A percentile compares a stretch with the other conserved stretches of the same genome.
Evolutionary conservation across 2,113 vertebrate genomes (phyloP).

Genomic region (Alligator sinensis): DNA sequence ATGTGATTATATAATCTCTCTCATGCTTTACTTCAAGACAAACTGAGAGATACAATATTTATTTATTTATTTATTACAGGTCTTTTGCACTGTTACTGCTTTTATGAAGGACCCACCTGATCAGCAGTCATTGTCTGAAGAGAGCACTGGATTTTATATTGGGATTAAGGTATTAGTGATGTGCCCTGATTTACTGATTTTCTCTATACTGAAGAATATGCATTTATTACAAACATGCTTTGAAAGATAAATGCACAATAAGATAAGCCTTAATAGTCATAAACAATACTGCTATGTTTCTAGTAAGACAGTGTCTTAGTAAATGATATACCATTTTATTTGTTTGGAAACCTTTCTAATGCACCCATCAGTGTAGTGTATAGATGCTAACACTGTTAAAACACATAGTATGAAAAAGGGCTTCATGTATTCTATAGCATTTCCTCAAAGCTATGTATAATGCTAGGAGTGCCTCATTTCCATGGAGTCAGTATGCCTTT

Average conservation of each 20-base stretch:
- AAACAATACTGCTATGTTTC: slow-evolving; percentile 42
- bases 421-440: neutral
- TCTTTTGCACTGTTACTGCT: slow-evolving; percentile 81
- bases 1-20: neutral
- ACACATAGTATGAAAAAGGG: neutral
- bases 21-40: neutral
- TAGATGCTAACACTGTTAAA: neutral
- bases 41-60: neutral
- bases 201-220: slow-evolving; percentile 36
- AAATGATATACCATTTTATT: slow-evolving; percentile 28
- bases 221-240: slow-evolving; percentile 56
- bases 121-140: slow-evolving; percentile 75
- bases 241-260: slow-evolving; percentile 25
- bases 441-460: neutral
- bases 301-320: slow-evolving; percentile 34
- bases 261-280: slow-evolving; percentile 34
- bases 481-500: neutral
- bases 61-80: slow-evolving; percentile 69
- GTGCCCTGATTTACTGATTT: slow-evolving; percentile 20
- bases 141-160: slow-evolving; percentile 86
- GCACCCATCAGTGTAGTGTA: neutral
- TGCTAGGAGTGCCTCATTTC: neutral
- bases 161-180: slow-evolving; percentile 82
- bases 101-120: slow-evolving; percentile 75
- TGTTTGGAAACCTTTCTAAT: neutral